phyloP scores from a whole-genome alignment of 2,888 invertebrate species.

The Ennomos fuscantarius region DNA sequence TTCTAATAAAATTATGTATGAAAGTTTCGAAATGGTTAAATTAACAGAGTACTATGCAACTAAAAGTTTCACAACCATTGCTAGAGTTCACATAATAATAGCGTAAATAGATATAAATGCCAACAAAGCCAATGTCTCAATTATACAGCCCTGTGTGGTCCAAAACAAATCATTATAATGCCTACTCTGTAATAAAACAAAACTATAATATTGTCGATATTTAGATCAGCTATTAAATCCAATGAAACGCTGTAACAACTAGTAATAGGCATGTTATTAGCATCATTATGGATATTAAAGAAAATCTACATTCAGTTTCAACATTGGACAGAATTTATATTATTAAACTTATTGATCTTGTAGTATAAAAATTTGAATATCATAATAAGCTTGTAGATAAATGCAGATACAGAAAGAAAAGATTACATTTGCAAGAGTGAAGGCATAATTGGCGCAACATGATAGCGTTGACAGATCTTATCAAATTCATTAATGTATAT shows the following conservation, averaged over 20 bases:
- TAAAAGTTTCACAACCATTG: constrained; percentile 49
- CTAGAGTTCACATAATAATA: constrained; percentile 56
- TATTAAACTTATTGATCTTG: constrained; percentile 39
- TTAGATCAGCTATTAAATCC: constrained; percentile 74
- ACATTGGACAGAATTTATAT: constrained; percentile 51
- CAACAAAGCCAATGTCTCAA: constrained; percentile 75
- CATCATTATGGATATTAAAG: constrained; percentile 69
- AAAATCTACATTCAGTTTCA: constrained; percentile 69
- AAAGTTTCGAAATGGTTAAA: constrained; percentile 54
- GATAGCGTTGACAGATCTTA: constrained; percentile 47
- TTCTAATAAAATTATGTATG: constrained; percentile 54
- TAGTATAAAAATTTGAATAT: constrained; percentile 31
- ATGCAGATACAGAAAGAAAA: constrained; percentile 44
- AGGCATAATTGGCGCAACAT: constrained; percentile 43
- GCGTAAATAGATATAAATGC: constrained; percentile 55
- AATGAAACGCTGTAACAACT: constrained; percentile 70
- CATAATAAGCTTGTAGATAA: constrained; percentile 38
- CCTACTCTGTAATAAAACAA: constrained; percentile 64
- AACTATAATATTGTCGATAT: constrained; percentile 73
- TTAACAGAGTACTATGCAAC: constrained; percentile 48
- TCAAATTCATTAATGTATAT: constrained; percentile 47
- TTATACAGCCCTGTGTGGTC: constrained; percentile 78
- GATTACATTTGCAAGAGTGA: constrained; percentile 39
- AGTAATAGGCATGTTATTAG: constrained; percentile 77
- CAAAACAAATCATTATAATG: constrained; percentile 66